Evolutionary conservation across 2,797 vertebrate species (phyloP).

Genomic region (Octomys mimax): DNA sequence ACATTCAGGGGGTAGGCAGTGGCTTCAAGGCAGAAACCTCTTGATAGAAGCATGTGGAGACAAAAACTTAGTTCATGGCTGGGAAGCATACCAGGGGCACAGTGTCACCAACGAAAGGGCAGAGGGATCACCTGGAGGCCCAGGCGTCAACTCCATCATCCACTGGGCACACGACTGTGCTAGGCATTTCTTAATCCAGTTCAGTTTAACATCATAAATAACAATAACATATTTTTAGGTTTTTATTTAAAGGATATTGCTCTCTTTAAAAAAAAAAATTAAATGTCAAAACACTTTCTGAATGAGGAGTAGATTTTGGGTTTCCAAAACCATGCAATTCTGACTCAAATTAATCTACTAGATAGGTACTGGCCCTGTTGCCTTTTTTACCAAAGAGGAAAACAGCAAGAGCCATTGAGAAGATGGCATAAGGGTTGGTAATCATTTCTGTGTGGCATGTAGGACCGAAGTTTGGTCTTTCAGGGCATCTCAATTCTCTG

Average conservation of each 20-base stretch:
- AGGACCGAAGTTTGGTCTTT: neutral
- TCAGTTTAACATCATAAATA: neutral
- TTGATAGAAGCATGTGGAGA: neutral
- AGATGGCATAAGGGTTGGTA: neutral
- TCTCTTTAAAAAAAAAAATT: neutral
- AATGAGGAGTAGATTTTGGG: neutral
- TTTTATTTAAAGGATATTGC: neutral
- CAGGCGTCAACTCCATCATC: neutral
- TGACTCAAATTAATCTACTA: neutral
- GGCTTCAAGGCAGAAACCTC: neutral
- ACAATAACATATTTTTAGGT: neutral
- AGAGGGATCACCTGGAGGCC: neutral
- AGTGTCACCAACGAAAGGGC: neutral
- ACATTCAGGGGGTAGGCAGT: neutral
- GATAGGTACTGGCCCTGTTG: neutral
- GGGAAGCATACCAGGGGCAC: neutral
- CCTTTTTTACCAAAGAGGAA: neutral
- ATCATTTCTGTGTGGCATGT: neutral
- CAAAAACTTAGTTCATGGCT: neutral
- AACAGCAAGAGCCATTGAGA: neutral
- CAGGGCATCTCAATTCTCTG: neutral
- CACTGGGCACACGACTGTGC: neutral
- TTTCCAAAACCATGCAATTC: neutral
- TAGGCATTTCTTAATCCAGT: neutral
- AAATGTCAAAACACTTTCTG: constrained; percentile 10